These are phyloP conservation scores for Myiothlypis coronata DNA, from an alignment of 2,797 vertebrate genomes.

Conservation along the genomic window DNA sequence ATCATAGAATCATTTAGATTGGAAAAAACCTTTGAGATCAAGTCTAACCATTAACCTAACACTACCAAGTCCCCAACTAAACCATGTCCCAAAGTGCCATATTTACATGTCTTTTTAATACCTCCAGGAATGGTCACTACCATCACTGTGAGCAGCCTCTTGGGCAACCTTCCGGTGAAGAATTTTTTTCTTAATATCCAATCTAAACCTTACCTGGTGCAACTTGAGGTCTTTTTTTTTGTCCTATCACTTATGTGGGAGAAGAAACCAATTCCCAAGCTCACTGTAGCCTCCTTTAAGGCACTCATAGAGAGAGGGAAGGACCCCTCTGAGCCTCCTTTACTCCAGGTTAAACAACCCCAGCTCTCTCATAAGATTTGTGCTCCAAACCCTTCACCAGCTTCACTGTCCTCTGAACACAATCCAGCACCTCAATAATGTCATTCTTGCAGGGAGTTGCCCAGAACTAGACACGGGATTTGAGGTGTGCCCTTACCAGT, in stretches of 20 bases:
- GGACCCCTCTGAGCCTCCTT: background rate
- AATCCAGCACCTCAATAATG: background rate
- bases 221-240: background rate
- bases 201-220: background rate
- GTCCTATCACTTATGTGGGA: background rate
- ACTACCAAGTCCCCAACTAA: background rate
- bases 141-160: background rate
- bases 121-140: background rate
- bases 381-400: background rate
- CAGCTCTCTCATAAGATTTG: no score
- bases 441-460: background rate
- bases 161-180: background rate
- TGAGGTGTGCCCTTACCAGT: fast-evolving
- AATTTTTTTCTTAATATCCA: background rate
- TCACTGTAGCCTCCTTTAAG: background rate
- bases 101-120: background rate
- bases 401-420: fast-evolving
- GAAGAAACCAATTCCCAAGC: background rate
- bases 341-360: background rate
- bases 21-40: background rate
- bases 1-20: background rate
- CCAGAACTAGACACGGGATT: background rate
- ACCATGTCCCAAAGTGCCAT: no score
- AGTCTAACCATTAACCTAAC: background rate
- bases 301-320: no score